Percentiles rank a stretch among this genome's conserved stretches.
Evolutionary conservation across 2,888 invertebrate species (phyloP).

Genomic region (Agrilus mali): DNA sequence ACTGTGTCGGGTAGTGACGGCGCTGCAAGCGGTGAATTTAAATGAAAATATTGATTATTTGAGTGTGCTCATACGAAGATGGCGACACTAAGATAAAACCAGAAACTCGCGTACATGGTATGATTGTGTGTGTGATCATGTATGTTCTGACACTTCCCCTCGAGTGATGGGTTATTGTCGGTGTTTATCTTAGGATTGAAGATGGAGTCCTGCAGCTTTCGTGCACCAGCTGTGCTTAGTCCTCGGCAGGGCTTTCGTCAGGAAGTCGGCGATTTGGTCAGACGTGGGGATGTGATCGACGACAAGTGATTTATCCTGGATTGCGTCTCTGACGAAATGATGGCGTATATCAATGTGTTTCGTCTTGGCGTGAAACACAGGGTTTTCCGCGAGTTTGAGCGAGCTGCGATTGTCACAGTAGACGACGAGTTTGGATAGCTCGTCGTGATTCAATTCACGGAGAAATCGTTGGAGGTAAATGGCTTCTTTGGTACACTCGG

Average conservation of each 20-base stretch:
- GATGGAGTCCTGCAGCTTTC: too few species aligned
- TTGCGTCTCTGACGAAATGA: conserved; percentile 7
- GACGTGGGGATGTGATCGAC: conserved; percentile 4
- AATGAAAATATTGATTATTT: too few species aligned
- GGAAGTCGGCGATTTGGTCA: conserved; percentile 6
- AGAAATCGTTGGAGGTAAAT: conserved; percentile 5
- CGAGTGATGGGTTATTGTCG: too few species aligned
- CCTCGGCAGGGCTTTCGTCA: conserved; percentile 5
- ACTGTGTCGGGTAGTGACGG: too few species aligned
- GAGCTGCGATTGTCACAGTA: conserved; percentile 7
- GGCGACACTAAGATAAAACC: too few species aligned
- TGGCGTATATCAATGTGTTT: conserved; percentile 13
- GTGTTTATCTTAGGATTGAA: too few species aligned
- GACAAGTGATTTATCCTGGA: conserved; percentile 2
- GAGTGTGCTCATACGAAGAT: too few species aligned
- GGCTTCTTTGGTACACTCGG: conserved; percentile 8
- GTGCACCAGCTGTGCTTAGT: too few species aligned
- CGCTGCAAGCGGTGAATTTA: too few species aligned
- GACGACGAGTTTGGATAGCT: neutral
- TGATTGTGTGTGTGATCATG: too few species aligned
- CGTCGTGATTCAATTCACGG: conserved; percentile 1
- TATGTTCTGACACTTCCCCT: too few species aligned
- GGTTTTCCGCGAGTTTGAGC: conserved; percentile 7
- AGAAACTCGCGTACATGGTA: too few species aligned
- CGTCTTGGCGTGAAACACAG: conserved; percentile 6